Evolutionary conservation across 1,140 invertebrate genomes (phyloP), one percentile per base, ranked within the genome.

Genomic region (Octopus bimaculoides): DNA sequence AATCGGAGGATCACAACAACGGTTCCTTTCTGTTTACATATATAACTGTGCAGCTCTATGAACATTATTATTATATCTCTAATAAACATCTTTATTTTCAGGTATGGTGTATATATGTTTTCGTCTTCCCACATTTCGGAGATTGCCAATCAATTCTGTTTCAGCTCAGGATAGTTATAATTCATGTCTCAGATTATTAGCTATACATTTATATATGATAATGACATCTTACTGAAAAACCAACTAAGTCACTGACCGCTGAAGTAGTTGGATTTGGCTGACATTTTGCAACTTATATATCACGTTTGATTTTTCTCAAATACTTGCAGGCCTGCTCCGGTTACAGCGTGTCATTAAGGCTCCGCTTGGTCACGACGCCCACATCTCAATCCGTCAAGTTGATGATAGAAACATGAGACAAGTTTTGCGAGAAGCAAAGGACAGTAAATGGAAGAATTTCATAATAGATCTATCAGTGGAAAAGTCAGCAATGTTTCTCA

Each of bases 371-470:
- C 17, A 55, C 14, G 61, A 75, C 54, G 55, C 54, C 79, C 54
- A 84, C 12, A 83, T 84, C 61, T 69, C 84, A 12, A 81, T 87
- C 53, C 83, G 88, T 9, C 85, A 87, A 75, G 85, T 84, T 6
- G 84, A 88, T 79, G 55, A 77, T 1, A 26, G 14, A 9, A 88
- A 87, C 71, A 87, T 88, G 83, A 73, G 88, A 61, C 77, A 74
- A n/a, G 82, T 87, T 14, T 82, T 89, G 52, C 87, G 85, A 78
- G 88, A 89, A 79, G 86, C 85, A 9, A 87, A 89, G 78, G 79
- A 77, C 41, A 87, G 85, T 66, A 81, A 83, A n/a, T 87, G 85
- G 86, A 84, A 82, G 17, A 86, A 87, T 80, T 86, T 89, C 41
- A 81, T 89, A 9, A 83, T 86, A 10, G 88, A 89, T 75, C 82